phyloP scores from a whole-genome alignment of 2,113 vertebrate species.

The Cyprinodon tularosa region DNA sequence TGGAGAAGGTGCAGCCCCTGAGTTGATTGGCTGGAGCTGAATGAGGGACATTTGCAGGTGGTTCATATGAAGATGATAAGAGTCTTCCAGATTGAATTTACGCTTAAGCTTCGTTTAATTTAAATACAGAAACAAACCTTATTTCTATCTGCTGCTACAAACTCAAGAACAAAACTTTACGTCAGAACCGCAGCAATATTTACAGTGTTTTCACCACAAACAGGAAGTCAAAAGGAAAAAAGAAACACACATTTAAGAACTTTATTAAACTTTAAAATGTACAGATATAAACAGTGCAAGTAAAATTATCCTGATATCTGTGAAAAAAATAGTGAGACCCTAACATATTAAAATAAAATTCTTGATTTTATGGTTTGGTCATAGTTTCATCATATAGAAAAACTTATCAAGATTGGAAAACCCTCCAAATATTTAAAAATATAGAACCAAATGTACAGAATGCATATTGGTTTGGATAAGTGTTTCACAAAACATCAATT shows the following conservation, averaged over 20 bases:
- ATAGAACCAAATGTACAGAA: neutral
- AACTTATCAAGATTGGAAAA: neutral
- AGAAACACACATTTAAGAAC: neutral
- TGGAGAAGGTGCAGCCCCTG: too few relatives aligned
- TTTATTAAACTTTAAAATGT: slow-evolving; percentile 8
- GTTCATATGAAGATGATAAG: too few relatives aligned
- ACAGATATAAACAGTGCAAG: slow-evolving; percentile 33
- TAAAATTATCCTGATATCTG: slow-evolving; percentile 6
- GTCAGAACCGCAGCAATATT: neutral
- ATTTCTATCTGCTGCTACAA: neutral
- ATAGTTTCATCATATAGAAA: neutral
- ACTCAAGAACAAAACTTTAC: neutral
- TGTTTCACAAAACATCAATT: neutral
- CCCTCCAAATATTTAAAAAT: neutral
- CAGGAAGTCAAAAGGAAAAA: neutral
- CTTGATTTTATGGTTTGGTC: neutral
- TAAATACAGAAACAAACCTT: neutral
- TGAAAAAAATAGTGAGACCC: neutral
- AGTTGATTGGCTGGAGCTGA: too few relatives aligned
- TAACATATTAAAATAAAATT: neutral
- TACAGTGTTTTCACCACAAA: neutral
- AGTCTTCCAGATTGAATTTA: too few relatives aligned
- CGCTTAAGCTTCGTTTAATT: neutral
- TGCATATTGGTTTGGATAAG: neutral
- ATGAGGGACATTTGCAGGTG: too few relatives aligned